Percentiles rank a stretch among this genome's conserved stretches.
Evolutionary conservation across 92 coral and sea anemone genomes (phyloP).

Genomic region (Phenganax marumi): DNA sequence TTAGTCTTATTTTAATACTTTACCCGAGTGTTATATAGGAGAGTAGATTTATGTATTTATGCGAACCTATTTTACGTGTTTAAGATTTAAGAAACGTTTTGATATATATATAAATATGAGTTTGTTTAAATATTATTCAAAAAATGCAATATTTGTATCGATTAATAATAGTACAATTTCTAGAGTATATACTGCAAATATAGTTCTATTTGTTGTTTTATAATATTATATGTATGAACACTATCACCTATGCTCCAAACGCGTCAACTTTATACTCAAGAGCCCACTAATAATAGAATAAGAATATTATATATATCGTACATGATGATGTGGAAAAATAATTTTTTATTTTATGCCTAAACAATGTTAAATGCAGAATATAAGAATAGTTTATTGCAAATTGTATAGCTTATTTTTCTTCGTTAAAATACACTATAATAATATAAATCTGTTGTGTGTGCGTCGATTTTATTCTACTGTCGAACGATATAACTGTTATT

Average conservation of each 20-base stretch:
- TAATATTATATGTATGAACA: conserved; percentile 13
- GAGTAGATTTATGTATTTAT: conserved; percentile 42
- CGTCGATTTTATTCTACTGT: not conserved
- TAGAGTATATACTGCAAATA: not conserved
- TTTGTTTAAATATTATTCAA: conserved; percentile 54
- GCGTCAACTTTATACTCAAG: not conserved
- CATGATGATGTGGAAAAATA: conserved; percentile 33
- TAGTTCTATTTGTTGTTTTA: conserved; percentile 36
- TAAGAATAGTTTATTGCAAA: conserved; percentile 43
- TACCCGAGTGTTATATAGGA: conserved; percentile 7
- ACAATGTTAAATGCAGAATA: conserved; percentile 51
- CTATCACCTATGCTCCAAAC: not conserved
- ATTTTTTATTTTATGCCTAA: conserved; percentile 46
- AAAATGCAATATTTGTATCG: conserved; percentile 96
- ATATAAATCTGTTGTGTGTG: not conserved
- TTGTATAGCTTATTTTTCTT: conserved; percentile 49
- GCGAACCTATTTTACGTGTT: conserved; percentile 41
- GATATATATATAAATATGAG: conserved; percentile 31
- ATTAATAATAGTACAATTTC: conserved; percentile 80
- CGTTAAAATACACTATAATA: conserved; percentile 41
- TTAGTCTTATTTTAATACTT: conserved; percentile 39
- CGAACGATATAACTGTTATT: not conserved
- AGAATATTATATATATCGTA: conserved; percentile 30
- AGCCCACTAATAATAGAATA: conserved; percentile 1
- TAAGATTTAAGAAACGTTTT: conserved; percentile 36